Base-by-base conservation (phyloP, 2,113 vertebrate species). In the Chlamydotis undulata region DNA sequence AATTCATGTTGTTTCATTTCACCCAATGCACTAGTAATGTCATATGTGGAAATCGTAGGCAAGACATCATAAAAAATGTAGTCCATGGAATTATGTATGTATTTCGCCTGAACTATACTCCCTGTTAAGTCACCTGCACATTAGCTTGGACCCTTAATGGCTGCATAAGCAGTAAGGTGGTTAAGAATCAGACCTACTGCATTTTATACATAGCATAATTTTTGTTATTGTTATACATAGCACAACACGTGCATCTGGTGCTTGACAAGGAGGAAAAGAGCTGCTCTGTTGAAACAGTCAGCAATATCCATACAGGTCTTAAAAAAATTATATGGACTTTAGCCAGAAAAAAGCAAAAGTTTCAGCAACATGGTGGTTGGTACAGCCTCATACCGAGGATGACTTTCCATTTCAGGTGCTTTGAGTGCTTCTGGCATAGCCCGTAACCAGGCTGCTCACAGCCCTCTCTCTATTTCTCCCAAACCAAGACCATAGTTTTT, bases 41-140 rank as follows among this genome's bases (percentile, higher is more conserved):
- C 19, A 8, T 7, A 17, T 43, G 14, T 35, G 21, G 53, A 77
- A 81, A 74, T 8, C 2, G 0, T 26, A 56, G 35, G 9, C 14
- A 86, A 43, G 14, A 57, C 4, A 24, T 0, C 0, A 31, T 21
- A 57, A 73, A 83, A 75, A 29, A 33, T 33, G 5, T 50, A 59
- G 8, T 55, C 22, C 7, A 6, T 63, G 64, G 22, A 57, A 63
- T 41, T 69, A 37, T 7, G 4, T 31, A n/a, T 3, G 2, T 3
- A 7, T 83, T 91, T 81, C n/a, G 53, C 23, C 22, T 63, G 17
- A 65, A 14, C 2, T 8, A 26, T 50, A 22, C 12, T 65, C 10
- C 31, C 11, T 56, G 6, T n/a, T 68, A 71, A 25, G 22, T 87
- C 8, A 43, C 10, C 28, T 50, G 4, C 1, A 1, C 12, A 0